Conservation (phyloP, 1,140 invertebrate species). For the Tigriopus japonicus region DNA sequence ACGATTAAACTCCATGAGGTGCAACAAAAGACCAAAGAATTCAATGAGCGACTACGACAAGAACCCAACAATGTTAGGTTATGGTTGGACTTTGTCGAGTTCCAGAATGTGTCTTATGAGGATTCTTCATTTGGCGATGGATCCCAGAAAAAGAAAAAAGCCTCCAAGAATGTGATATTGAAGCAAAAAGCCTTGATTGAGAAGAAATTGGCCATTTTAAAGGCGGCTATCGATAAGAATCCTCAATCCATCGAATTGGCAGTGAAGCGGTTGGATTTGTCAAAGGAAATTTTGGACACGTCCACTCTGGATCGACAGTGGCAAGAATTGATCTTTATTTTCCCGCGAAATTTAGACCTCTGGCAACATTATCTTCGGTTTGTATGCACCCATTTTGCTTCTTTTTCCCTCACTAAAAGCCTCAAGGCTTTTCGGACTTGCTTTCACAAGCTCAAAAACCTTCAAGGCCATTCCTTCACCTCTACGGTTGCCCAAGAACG, state of each 20-base stretch:
- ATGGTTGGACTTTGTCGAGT: conserved; percentile 32
- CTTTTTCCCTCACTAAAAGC: conserved; percentile 24
- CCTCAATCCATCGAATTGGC: conserved; percentile 25
- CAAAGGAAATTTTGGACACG: conserved; percentile 23
- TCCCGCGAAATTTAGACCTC: conserved; percentile 25
- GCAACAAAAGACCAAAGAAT: conserved; percentile 22
- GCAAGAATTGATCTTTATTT: conserved; percentile 27
- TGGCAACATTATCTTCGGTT: conserved; percentile 28
- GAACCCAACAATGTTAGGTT: conserved; percentile 24
- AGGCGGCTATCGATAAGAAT: conserved; percentile 29
- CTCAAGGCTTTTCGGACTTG: conserved; percentile 26
- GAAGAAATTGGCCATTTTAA: conserved; percentile 29
- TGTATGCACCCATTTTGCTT: conserved; percentile 24
- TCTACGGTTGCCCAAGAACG: conserved; percentile 17
- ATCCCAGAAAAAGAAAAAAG: conserved; percentile 15
- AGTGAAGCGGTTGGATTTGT: conserved; percentile 25
- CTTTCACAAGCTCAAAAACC: conserved; percentile 22
- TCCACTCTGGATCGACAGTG: conserved; percentile 26
- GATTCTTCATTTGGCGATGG: conserved; percentile 15
- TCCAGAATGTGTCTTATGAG: conserved; percentile 25
- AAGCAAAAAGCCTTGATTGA: conserved; percentile 22
- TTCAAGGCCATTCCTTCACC: conserved; percentile 21
- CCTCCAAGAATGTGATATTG: conserved; percentile 11
- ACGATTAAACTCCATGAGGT: not conserved
- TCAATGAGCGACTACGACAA: conserved; percentile 25